Conservation (phyloP, 2,113 vertebrate species). For the Phycodurus eques region DNA sequence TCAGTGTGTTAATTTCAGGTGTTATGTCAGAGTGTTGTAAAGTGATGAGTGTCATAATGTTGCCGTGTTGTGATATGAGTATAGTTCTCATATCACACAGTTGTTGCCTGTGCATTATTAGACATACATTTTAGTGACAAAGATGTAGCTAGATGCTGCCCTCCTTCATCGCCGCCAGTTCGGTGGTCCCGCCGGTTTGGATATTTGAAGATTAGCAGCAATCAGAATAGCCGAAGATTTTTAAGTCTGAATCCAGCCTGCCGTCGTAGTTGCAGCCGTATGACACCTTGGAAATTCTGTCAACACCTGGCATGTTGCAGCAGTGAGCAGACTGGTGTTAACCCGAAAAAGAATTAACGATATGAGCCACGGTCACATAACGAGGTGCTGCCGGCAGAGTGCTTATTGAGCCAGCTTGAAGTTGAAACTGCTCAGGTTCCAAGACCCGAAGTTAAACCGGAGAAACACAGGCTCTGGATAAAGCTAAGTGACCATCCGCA, state of each 20-base stretch:
- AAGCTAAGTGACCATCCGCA: no score
- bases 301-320: background rate
- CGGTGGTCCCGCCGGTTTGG: no score
- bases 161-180: no score
- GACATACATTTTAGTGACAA: no score
- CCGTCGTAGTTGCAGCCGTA: background rate
- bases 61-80: no score
- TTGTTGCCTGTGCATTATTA: no score
- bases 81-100: no score
- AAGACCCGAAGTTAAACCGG: background rate
- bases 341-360: background rate
- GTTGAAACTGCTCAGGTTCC: background rate
- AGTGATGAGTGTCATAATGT: no score
- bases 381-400: background rate
- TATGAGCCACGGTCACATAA: background rate
- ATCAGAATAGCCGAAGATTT: background rate
- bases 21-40: no score
- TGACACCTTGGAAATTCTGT: slow-evolving; percentile 6
- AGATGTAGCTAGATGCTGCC: no score
- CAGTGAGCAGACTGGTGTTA: background rate
- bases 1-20: no score
- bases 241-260: background rate
- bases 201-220: no score
- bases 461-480: background rate
- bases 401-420: background rate